Evolutionary conservation across 2,113 vertebrate species (phyloP), one percentile per base, ranked within the genome.

Genomic region (Pygoscelis adeliae): DNA sequence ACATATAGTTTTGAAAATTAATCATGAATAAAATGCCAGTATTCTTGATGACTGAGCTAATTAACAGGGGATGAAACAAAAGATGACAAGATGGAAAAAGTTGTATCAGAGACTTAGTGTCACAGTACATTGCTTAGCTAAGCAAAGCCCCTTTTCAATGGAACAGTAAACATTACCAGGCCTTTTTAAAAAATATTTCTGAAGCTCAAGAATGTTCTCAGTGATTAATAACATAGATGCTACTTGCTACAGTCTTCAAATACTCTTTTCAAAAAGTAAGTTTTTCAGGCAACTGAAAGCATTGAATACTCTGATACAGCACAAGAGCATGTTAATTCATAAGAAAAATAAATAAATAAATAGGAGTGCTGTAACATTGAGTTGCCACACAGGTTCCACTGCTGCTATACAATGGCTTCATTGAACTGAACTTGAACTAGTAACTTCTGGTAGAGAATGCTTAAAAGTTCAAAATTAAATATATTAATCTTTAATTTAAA

Each of bases 1-100:
- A 59, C 36, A 71, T 83, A 83, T 11, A 72, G 27, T 73, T 97
- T 83, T 91, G 66, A 83, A 97, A 90, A 94, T 82, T 91, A 97
- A 95, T 90, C 74, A 87, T 84, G 44, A 85, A 85, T 34, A 95
- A 97, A 92, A 74, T 29, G 50, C 13, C 19, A 89, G 53, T 61
- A 81, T 88, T 96, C 87, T 83, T 86, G 70, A 81, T 63, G 17
- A 67, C 78, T 58, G 50, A 95, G 66, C 30, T 92, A 97, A 89
- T 87, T 71, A 97, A 91, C 38, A 94, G 65, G 20, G 13, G 71
- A 83, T 34, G 18, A 97, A 95, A 90, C 42, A 22, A 90, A 94
- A 81, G 10, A 91, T 61, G 61, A 93, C 52, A 95, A 83, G 50
- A 95, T 84, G 50, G 79, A 83, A 93, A 78, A 87, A 83, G 17